A percentile compares a stretch with the other conserved stretches of the same genome.
Evolutionary conservation across 2,113 vertebrate genomes (phyloP).

Genomic region (Vidua chalybeata): DNA sequence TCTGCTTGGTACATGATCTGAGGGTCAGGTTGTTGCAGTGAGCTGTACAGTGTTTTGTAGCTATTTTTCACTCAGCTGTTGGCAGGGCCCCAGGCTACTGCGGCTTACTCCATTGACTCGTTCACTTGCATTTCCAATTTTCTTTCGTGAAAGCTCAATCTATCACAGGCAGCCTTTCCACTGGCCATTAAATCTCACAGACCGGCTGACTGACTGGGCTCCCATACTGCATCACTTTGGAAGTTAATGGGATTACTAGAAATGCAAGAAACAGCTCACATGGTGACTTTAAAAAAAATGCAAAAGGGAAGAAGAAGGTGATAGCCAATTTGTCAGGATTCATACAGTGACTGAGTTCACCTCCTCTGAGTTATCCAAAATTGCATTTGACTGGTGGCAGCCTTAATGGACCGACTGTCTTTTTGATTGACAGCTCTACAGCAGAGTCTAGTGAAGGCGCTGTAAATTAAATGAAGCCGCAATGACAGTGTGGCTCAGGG

Average conservation of each 20-base stretch:
- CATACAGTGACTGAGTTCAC: background rate
- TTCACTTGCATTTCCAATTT: constrained; percentile 50
- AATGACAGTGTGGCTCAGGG: background rate
- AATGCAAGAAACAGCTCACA: background rate
- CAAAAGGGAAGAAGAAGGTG: background rate
- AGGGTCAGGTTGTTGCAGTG: background rate
- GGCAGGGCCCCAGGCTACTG: constrained; percentile 22
- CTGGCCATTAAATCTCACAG: constrained; percentile 4
- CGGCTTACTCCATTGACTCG: background rate
- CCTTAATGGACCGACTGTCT: background rate
- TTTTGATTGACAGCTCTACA: background rate
- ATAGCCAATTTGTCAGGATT: background rate
- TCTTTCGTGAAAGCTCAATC: background rate
- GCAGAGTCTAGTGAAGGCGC: background rate
- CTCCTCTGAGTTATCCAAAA: background rate
- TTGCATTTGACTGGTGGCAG: background rate
- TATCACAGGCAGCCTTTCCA: constrained; percentile 18
- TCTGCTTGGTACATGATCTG: background rate
- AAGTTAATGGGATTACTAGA: background rate
- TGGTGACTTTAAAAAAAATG: background rate
- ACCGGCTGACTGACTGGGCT: background rate
- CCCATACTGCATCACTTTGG: background rate
- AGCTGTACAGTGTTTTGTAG: background rate
- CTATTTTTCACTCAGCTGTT: background rate
- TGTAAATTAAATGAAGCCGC: background rate